Percentiles rank a stretch among this genome's conserved stretches.
phyloP scores from a whole-genome alignment of 2,797 vertebrate species.

The Tapirus indicus region DNA sequence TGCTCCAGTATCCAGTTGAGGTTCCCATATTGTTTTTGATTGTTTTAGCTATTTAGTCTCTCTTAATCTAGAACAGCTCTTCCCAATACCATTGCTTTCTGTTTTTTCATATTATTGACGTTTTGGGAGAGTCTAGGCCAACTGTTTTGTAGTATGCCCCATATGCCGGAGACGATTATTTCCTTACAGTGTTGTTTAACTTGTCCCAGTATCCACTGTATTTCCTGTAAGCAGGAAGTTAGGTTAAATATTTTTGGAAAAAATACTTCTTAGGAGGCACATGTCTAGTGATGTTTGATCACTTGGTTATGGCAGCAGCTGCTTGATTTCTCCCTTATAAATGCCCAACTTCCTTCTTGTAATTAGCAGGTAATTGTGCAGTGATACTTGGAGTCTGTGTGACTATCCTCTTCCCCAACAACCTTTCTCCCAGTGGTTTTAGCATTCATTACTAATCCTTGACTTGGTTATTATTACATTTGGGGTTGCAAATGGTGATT shows the following conservation, averaged over 20 bases:
- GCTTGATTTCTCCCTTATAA: background rate
- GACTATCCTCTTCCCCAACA: background rate
- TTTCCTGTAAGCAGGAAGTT: background rate
- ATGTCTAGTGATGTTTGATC: background rate
- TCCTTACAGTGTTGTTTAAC: background rate
- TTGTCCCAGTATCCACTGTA: background rate
- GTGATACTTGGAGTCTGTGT: background rate
- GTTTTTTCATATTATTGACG: background rate
- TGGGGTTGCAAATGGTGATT: background rate
- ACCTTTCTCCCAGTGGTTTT: background rate
- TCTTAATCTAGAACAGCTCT: background rate
- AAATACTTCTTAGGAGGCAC: background rate
- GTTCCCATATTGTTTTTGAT: background rate
- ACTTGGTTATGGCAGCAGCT: background rate
- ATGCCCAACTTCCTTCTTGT: no score
- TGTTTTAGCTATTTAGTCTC: background rate
- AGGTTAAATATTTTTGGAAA: constrained; percentile 9
- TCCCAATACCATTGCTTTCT: background rate
- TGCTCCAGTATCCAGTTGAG: background rate
- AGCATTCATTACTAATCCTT: background rate
- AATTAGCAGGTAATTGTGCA: background rate
- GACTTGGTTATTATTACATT: background rate
- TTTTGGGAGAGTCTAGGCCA: background rate
- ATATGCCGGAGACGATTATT: background rate
- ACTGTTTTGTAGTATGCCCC: background rate